These are phyloP conservation scores for Arenaria interpres DNA, from an alignment of 2,113 vertebrate species.

Conservation along the genomic window DNA sequence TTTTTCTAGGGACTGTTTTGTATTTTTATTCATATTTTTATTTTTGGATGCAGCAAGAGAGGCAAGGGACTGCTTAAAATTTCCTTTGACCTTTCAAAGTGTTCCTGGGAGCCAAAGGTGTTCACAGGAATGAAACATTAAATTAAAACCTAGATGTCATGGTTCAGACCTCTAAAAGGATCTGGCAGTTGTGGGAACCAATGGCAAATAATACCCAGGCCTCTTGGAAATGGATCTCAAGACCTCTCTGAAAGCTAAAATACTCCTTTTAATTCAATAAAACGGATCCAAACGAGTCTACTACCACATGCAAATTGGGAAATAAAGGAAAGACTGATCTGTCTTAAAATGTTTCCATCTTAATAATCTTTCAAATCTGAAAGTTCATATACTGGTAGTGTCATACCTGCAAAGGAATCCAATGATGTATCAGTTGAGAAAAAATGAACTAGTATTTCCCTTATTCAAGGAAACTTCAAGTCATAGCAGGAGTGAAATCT, in stretches of 20 bases:
- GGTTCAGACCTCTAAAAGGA: slow-evolving; percentile 13
- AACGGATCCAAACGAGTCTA: neutral
- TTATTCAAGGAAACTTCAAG: neutral
- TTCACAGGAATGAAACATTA: slow-evolving; percentile 49
- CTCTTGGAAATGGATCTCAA: neutral
- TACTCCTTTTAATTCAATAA: neutral
- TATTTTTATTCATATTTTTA: neutral
- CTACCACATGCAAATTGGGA: neutral
- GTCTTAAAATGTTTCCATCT: neutral
- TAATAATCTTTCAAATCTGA: neutral
- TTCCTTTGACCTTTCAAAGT: slow-evolving; percentile 51
- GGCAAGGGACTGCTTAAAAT: neutral
- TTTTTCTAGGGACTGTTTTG: neutral
- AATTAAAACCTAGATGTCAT: slow-evolving; percentile 32
- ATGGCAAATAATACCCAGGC: neutral
- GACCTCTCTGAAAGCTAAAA: neutral
- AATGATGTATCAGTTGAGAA: neutral
- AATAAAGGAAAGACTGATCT: neutral
- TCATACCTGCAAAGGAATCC: neutral
- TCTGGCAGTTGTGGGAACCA: neutral
- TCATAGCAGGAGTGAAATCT: neutral
- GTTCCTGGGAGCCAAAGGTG: slow-evolving; percentile 50
- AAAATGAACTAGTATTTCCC: neutral
- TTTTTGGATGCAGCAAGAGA: slow-evolving; percentile 17
- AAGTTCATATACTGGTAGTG: neutral